These are phyloP conservation scores for Oplegnathus fasciatus DNA, from an alignment of 2,113 vertebrate species.

Conservation along the genomic window DNA sequence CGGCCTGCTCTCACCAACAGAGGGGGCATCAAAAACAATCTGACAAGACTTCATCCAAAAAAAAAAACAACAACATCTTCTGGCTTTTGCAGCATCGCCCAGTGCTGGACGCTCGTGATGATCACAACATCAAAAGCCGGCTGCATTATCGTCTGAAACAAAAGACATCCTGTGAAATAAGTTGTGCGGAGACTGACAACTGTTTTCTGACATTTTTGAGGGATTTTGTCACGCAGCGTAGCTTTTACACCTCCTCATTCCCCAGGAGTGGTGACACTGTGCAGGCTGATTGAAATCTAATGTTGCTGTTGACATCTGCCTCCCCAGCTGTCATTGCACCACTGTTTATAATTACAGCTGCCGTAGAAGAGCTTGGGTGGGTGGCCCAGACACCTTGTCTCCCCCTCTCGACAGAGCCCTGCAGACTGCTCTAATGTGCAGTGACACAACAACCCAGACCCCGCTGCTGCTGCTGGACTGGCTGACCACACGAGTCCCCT, in stretches of 20 bases:
- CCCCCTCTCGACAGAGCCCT: constrained; percentile 48
- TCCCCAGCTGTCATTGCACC: constrained; percentile 73
- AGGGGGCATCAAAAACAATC: constrained; percentile 74
- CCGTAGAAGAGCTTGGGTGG: constrained; percentile 58
- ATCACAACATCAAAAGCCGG: constrained; percentile 15
- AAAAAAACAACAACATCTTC: constrained; percentile 47
- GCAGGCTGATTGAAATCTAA: constrained; percentile 75
- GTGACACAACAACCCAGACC: constrained; percentile 63
- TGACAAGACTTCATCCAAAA: constrained; percentile 68
- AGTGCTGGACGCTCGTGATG: constrained; percentile 20
- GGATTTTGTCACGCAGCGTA: constrained; percentile 17
- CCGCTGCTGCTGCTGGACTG: constrained; percentile 44
- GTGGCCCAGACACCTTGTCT: constrained; percentile 77
- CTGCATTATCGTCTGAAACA: constrained; percentile 15
- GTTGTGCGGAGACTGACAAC: constrained; percentile 4
- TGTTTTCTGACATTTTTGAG: constrained; percentile 22
- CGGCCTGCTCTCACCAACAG: constrained; percentile 63
- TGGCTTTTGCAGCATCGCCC: constrained; percentile 32
- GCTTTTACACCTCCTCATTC: constrained; percentile 63
- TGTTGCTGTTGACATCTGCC: constrained; percentile 79
- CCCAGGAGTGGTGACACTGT: constrained; percentile 61
- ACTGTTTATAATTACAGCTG: constrained; percentile 79
- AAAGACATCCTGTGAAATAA: constrained; percentile 21
- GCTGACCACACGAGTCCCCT: constrained; percentile 59
- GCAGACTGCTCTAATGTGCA: constrained; percentile 67